Evolutionary conservation across 2,888 invertebrate species (phyloP).

Genomic region (Leptura quadrifasciata): DNA sequence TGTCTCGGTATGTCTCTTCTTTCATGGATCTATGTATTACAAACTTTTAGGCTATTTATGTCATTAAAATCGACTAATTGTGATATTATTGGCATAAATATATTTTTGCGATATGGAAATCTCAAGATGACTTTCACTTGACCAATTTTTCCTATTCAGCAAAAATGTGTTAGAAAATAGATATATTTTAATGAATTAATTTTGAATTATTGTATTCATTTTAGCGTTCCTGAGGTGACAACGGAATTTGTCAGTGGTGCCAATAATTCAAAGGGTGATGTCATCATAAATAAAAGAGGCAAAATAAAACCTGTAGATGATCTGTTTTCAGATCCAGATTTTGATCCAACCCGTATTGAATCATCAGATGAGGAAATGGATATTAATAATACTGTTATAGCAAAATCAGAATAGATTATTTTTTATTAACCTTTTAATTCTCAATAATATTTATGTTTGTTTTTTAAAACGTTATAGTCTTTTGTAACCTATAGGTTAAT

Average conservation of each 20-base stretch:
- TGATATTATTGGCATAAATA: no score
- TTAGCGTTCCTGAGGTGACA: conserved; percentile 67
- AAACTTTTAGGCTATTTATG: no score
- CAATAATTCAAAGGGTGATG: conserved; percentile 68
- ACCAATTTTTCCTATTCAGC: no score
- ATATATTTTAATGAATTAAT: background rate
- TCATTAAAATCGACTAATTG: no score
- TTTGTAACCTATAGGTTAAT: background rate
- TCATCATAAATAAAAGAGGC: conserved; percentile 64
- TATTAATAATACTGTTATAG: conserved; percentile 45
- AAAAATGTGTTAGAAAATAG: no score
- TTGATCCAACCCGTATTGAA: conserved; percentile 63
- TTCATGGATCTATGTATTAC: no score
- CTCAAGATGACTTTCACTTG: no score
- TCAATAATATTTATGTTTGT: background rate
- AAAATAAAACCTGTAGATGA: conserved; percentile 67
- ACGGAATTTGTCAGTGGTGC: conserved; percentile 62
- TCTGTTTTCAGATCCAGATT: conserved; percentile 66
- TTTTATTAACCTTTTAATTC: conserved; percentile 12
- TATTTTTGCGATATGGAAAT: no score
- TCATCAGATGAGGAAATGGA: conserved; percentile 61
- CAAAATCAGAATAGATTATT: background rate
- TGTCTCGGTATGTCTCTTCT: no score
- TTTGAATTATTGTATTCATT: conserved; percentile 41
- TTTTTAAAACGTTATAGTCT: background rate